Evolutionary conservation across 2,888 invertebrate species (phyloP).

Genomic region (Leucophenga maculata): DNA sequence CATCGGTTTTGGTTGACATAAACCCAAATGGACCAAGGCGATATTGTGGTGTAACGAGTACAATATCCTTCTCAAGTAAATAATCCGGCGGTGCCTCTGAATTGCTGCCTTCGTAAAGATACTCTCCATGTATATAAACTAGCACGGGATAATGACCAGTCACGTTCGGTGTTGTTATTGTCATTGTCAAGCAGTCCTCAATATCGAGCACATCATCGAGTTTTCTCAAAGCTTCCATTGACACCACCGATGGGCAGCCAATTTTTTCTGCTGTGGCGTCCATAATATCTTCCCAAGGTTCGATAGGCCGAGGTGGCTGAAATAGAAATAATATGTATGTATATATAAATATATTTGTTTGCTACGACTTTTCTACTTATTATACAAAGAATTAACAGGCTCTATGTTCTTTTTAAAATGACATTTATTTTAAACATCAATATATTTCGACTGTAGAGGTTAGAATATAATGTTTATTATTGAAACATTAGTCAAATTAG

Average conservation of each 20-base stretch:
- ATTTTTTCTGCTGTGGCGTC: slow-evolving; percentile 65
- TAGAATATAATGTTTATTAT: too few relatives aligned
- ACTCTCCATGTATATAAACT: slow-evolving; percentile 72
- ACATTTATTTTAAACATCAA: too few relatives aligned
- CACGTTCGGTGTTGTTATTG: slow-evolving; percentile 66
- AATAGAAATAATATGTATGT: not conserved
- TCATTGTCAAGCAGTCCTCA: slow-evolving; percentile 69
- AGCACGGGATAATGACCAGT: slow-evolving; percentile 67
- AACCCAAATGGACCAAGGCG: slow-evolving; percentile 74
- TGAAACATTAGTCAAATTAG: too few relatives aligned
- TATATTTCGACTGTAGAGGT: too few relatives aligned
- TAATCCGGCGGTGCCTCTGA: slow-evolving; percentile 70
- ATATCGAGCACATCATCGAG: slow-evolving; percentile 61
- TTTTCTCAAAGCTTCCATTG: slow-evolving; percentile 54
- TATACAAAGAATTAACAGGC: not conserved
- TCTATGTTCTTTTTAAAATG: too few relatives aligned
- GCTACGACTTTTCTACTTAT: not conserved
- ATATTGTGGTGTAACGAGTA: slow-evolving; percentile 73
- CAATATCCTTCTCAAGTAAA: slow-evolving; percentile 73
- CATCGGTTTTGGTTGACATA: slow-evolving; percentile 73
- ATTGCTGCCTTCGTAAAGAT: slow-evolving; percentile 69
- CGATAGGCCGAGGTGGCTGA: slow-evolving; percentile 66
- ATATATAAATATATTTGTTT: slow-evolving; percentile 21
- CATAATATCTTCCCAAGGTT: slow-evolving; percentile 67
- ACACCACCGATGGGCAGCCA: slow-evolving; percentile 68